Base-by-base conservation (phyloP, 2,888 invertebrate species). In the Amiota mariae region DNA sequence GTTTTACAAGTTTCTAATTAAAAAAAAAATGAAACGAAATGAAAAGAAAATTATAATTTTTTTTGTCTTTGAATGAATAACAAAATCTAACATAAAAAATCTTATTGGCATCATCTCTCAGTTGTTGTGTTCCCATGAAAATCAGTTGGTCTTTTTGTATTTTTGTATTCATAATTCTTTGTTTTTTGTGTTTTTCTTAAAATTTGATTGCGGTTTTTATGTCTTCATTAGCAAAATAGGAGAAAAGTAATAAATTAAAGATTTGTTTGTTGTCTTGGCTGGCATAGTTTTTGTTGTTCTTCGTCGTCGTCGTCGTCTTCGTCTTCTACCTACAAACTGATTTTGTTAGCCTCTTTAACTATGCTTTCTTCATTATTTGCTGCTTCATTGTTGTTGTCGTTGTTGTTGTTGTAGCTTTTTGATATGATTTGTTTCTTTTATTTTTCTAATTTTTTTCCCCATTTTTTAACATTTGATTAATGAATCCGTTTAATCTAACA, bases 131-230 rank as follows among this genome's bases (percentile, higher is more conserved):
- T 84, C 83, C 83, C 83, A 84, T 84, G 83, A 85, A 80, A 78
- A 67, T 81, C 59, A 59, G 20, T 59, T 59, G 2, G 1, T 8
- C 0, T 8, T 59, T 15, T 59, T 59, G 18, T 57, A 15, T 11
- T 51, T 51, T 12, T 51, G n/a, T 51, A n/a, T 57, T 57, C 15
- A 18, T 57, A 8, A 48, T 66, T 36, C 36, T 36, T 67, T 67
- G 18, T 68, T 54, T 20, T 24, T 68, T 51, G 13, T 54, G 20
- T 78, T 80, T 80, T 15, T 15, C 59, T 20, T 36, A 36, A 82
- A 82, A 82, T 84, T 84, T 84, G 84, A 86, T 84, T 86, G 84
- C 84, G 85, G 85, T 85, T 84, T 85, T 84, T 84, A 84, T 84
- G 86, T 84, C 84, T 84, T 84, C 85, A 84, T 84, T 86, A 85